A percentile compares a stretch with the other conserved stretches of the same genome.
phyloP scores from a whole-genome alignment of 2,113 vertebrate species.

The Apteryx owenii region DNA sequence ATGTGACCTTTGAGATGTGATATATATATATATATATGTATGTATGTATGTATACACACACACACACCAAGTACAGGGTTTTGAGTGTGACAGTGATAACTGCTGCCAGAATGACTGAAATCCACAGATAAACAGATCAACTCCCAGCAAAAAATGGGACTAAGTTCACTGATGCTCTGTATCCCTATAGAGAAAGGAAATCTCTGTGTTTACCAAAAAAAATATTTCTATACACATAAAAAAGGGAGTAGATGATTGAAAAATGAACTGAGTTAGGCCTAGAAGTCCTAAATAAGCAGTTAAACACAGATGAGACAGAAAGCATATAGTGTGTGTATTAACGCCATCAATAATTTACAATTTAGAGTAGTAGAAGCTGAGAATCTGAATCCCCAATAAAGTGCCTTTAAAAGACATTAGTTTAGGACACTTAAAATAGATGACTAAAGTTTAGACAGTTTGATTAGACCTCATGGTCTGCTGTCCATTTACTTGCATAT shows the following conservation, averaged over 20 bases:
- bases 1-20: background rate
- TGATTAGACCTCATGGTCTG: background rate
- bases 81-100: background rate
- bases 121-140: background rate
- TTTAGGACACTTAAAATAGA: background rate
- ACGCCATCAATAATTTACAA: background rate
- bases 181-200: background rate
- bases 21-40: background rate
- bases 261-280: background rate
- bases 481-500: background rate
- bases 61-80: background rate
- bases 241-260: background rate
- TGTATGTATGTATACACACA: background rate
- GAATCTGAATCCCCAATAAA: background rate
- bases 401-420: background rate
- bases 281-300: background rate
- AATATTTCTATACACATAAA: background rate
- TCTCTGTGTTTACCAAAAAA: background rate
- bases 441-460: background rate
- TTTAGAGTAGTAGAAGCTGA: background rate
- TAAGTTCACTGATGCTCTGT: background rate
- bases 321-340: background rate
- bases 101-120: background rate
- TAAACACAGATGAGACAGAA: background rate
- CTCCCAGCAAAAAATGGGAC: background rate